A percentile compares a stretch with the other conserved stretches of the same genome.
These are phyloP conservation scores for Lepus townsendii DNA, from an alignment of 2,797 vertebrate genomes.

Conservation along the genomic window DNA sequence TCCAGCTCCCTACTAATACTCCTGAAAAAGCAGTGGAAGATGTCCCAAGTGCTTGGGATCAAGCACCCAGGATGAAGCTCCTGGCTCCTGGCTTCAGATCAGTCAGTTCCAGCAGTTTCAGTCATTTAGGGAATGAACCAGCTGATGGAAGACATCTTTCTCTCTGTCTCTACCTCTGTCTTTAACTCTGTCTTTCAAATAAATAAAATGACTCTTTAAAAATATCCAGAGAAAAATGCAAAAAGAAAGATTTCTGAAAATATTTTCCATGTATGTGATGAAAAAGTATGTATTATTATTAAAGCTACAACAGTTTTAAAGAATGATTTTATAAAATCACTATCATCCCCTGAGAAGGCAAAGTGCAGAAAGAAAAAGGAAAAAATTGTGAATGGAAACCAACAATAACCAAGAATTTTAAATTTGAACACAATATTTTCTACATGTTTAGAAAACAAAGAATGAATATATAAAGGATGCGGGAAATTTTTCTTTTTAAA, in stretches of 20 bases:
- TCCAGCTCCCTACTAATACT: no score
- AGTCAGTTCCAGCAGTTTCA: no score
- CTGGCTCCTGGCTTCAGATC: no score
- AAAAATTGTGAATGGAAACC: not conserved
- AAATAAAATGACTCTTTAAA: no score
- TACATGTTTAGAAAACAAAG: not conserved
- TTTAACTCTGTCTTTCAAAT: no score
- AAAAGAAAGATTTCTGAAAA: not conserved
- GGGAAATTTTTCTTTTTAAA: not conserved
- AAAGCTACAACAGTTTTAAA: constrained; percentile 30
- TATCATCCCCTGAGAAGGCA: not conserved
- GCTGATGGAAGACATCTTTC: no score
- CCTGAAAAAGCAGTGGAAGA: no score
- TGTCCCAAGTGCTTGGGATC: no score
- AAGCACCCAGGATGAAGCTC: no score
- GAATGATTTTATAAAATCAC: not conserved
- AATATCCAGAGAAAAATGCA: no score
- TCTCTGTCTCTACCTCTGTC: no score
- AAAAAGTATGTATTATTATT: not conserved
- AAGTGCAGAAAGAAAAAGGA: not conserved
- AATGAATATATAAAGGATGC: not conserved
- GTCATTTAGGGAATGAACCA: no score
- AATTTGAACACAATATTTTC: not conserved
- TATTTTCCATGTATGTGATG: not conserved
- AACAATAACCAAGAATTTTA: not conserved